Evolutionary conservation across 1,140 invertebrate species (phyloP).

Genomic region (Lepidotrigona ventralis): DNA sequence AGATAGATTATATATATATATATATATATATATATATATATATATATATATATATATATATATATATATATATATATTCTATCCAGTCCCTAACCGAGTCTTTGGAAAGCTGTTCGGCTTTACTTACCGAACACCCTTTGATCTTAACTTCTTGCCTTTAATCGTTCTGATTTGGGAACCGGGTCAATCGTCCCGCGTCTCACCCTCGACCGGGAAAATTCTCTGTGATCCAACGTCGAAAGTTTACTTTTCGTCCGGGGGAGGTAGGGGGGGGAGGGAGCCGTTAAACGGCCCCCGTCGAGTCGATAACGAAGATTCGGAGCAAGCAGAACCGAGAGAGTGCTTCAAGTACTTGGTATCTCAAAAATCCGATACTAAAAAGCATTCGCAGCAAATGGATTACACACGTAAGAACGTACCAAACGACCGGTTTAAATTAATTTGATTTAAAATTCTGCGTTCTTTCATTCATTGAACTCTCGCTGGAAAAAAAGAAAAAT

Average conservation of each 20-base stretch:
- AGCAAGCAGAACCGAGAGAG: neutral
- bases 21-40: neutral
- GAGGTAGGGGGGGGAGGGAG: neutral
- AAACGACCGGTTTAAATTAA: too few relatives aligned
- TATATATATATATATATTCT: too few relatives aligned
- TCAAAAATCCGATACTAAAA: neutral
- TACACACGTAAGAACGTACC: too few relatives aligned
- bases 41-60: too few relatives aligned
- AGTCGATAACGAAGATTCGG: neutral
- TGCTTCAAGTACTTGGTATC: neutral
- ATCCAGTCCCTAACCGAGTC: conserved; percentile 35
- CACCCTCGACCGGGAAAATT: neutral
- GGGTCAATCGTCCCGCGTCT: conserved; percentile 2
- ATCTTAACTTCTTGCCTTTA: conserved; percentile 48
- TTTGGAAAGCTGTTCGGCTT: conserved; percentile 39
- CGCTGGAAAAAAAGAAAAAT: too few relatives aligned
- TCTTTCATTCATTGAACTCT: too few relatives aligned
- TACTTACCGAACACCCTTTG: conserved; percentile 46
- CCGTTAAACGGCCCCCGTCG: neutral
- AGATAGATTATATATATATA: too few relatives aligned
- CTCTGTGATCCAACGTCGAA: neutral
- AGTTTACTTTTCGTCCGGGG: neutral
- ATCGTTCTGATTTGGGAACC: conserved; percentile 23
- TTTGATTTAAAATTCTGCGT: too few relatives aligned
- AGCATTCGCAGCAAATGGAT: neutral